Evolutionary conservation across 2,888 invertebrate species (phyloP), one percentile per base, ranked within the genome.

Genomic region (Rutpela maculata): DNA sequence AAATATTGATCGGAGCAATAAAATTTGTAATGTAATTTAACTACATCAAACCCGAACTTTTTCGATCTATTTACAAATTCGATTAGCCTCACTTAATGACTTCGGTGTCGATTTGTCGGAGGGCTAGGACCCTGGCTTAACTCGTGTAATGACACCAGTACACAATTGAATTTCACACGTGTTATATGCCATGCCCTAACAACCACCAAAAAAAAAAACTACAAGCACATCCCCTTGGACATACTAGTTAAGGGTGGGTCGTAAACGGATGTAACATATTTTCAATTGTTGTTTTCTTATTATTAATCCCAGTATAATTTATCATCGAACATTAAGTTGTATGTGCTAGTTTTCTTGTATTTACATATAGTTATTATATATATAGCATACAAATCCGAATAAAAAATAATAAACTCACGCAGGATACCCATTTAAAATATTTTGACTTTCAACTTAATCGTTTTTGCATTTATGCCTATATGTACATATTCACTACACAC

Each of bases 101-200:
- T 80, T 78, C 79, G 68, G 66, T 69, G 79, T 77, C 76, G 78
- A 83, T 80, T 80, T 77, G 80, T 75, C 62, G 56, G 78, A 81
- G 77, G 78, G 73, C 68, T 62, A 59, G 67, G 56, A 11, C 78
- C 74, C 70, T 77, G n/a, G 75, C 81, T 84, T 84, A 85, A 85
- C 84, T 78, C 85, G 78, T 84, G 84, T 88, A 88, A 87, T 87
- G 87, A 88, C 85, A 85, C 86, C 85, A 85, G 83, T 77, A 82
- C 85, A 87, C 87, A 88, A 88, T 88, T 88, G 87, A 87, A 88
- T 88, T 85, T 86, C 81, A 80, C 85, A 85, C 87, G 86, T 85
- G 86, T 84, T 83, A 81, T 83, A 81, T 85, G 18, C 82, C 83
- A 81, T 80, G 84, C 83, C 81, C 78, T 67, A 68, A 66, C 75